These are phyloP conservation scores for Drosophila mulleri DNA, from an alignment of 2,888 invertebrate genomes.

Conservation along the genomic window DNA sequence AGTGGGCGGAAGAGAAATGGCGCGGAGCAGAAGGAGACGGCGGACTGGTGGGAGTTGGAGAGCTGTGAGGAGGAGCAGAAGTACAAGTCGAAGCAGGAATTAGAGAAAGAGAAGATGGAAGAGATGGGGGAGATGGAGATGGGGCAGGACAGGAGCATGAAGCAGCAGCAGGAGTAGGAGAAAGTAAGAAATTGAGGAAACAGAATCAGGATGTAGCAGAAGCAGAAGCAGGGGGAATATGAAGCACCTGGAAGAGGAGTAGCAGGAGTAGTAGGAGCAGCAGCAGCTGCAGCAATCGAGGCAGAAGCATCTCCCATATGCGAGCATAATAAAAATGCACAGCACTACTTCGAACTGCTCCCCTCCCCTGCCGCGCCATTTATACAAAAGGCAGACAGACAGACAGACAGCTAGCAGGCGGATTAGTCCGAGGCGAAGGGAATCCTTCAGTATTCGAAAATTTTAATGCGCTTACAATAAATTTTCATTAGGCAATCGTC, in stretches of 20 bases:
- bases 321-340: constrained; percentile 71
- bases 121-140: background rate
- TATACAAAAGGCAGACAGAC: too few species aligned
- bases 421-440: background rate
- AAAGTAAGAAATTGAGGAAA: background rate
- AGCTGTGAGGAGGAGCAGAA: background rate
- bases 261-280: background rate
- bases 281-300: background rate
- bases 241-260: background rate
- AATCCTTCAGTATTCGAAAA: constrained; percentile 29
- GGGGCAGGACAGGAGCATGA: background rate
- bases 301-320: constrained; percentile 29
- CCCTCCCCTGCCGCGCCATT: too few species aligned
- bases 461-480: constrained; percentile 73
- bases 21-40: too few species aligned
- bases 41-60: background rate
- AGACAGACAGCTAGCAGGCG: background rate
- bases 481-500: constrained; percentile 66
- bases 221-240: background rate
- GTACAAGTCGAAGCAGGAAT: background rate
- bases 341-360: constrained; percentile 47
- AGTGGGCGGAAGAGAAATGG: background rate
- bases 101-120: background rate
- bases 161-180: background rate
- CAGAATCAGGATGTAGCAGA: background rate